Evolutionary conservation across 2,888 invertebrate species (phyloP).

Genomic region (Caradrina clavipalpis): DNA sequence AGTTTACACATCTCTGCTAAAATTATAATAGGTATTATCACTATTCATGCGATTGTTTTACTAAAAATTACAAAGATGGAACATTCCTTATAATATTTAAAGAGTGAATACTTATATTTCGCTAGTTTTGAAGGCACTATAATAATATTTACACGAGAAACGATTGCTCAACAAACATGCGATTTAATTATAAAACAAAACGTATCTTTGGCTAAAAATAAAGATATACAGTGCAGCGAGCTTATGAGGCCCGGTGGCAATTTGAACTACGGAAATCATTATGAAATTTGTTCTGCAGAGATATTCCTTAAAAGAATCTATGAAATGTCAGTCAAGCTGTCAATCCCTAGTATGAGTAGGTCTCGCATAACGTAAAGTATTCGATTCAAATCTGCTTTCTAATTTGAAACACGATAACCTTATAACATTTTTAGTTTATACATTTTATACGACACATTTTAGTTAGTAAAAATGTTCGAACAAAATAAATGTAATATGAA

Average conservation of each 20-base stretch:
- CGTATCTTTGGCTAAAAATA: constrained; percentile 61
- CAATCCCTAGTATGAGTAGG: too few relatives aligned
- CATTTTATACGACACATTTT: too few relatives aligned
- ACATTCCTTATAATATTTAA: constrained; percentile 72
- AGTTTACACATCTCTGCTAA: constrained; percentile 48
- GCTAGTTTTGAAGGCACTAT: constrained; percentile 71
- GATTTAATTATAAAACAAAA: constrained; percentile 62
- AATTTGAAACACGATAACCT: too few relatives aligned
- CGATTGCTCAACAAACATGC: constrained; percentile 66
- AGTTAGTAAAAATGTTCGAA: too few relatives aligned
- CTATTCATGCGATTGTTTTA: constrained; percentile 48
- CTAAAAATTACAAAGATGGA: constrained; percentile 66
- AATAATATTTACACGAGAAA: constrained; percentile 71
- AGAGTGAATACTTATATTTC: constrained; percentile 68
- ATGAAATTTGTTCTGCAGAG: too few relatives aligned
- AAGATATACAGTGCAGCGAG: background rate
- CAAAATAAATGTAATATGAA: too few relatives aligned
- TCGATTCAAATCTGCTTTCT: too few relatives aligned
- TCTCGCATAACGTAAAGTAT: too few relatives aligned
- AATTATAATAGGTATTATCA: constrained; percentile 40
- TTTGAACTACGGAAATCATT: too few relatives aligned
- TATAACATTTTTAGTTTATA: too few relatives aligned
- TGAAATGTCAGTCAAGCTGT: too few relatives aligned
- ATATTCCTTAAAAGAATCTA: too few relatives aligned
- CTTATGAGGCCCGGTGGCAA: background rate